phyloP scores from a whole-genome alignment of 2,113 vertebrate species.

The Phycodurus eques region DNA sequence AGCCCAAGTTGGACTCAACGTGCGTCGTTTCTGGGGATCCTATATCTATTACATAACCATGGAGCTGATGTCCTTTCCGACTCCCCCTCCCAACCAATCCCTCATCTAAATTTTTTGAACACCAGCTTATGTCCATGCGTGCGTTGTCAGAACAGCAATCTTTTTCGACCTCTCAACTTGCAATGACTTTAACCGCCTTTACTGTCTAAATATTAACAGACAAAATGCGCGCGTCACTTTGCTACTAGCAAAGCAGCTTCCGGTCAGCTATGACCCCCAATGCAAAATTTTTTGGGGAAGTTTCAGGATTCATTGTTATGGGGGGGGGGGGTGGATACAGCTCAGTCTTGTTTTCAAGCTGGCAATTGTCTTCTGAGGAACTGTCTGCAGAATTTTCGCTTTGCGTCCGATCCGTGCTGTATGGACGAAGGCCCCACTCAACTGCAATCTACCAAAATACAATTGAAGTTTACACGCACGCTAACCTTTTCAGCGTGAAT shows the following conservation, averaged over 20 bases:
- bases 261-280: background rate
- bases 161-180: slow-evolving; percentile 6
- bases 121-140: slow-evolving; percentile 35
- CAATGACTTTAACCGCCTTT: background rate
- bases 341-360: slow-evolving; percentile 1
- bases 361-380: background rate
- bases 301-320: slow-evolving; percentile 10
- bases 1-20: slow-evolving; percentile 48
- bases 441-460: too few relatives aligned
- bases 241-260: background rate
- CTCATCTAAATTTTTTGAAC: slow-evolving; percentile 48
- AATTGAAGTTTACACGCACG: too few relatives aligned
- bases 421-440: too few relatives aligned
- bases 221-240: background rate
- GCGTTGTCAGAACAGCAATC: background rate
- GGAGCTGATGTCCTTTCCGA: slow-evolving; percentile 52
- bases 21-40: slow-evolving; percentile 50
- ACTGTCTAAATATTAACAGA: slow-evolving; percentile 3
- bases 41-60: slow-evolving; percentile 62
- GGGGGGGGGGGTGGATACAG: background rate
- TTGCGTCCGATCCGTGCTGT: too few relatives aligned
- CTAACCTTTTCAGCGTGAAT: too few relatives aligned
- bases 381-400: too few relatives aligned
- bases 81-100: slow-evolving; percentile 28
- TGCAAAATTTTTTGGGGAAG: slow-evolving; percentile 3